These are phyloP conservation scores for Paratrypauchen microcephalus DNA, from an alignment of 2,797 vertebrate genomes.

Conservation along the genomic window DNA sequence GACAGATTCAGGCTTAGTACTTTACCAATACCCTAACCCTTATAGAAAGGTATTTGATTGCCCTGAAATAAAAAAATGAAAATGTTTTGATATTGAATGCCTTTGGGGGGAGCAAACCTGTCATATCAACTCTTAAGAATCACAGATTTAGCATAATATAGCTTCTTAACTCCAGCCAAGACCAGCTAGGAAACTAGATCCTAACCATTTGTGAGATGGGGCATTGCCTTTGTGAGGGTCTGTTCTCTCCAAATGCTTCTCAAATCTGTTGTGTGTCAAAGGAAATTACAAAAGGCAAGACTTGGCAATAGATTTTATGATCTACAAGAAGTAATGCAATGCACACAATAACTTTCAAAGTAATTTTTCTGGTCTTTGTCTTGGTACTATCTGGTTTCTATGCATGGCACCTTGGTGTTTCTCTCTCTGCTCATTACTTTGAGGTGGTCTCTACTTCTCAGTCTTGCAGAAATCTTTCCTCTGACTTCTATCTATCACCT, in stretches of 20 bases:
- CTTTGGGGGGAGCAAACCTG: no score
- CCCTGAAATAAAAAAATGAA: no score
- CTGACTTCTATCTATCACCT: conserved; percentile 25
- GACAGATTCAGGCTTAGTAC: no score
- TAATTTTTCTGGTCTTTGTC: conserved; percentile 48
- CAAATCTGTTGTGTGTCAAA: conserved; percentile 3
- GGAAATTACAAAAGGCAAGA: conserved; percentile 17
- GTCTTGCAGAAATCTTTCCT: conserved; percentile 7
- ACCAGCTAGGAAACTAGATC: neutral
- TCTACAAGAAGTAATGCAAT: conserved; percentile 53
- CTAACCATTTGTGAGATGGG: neutral
- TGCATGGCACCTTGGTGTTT: conserved; percentile 46
- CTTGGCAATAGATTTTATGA: conserved; percentile 56
- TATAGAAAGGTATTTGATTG: no score
- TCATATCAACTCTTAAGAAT: no score
- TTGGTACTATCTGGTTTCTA: conserved; percentile 58
- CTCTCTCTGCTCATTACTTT: conserved; percentile 50
- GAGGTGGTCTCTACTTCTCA: conserved; percentile 57
- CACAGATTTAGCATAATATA: no score
- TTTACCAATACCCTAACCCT: no score
- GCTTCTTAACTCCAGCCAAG: neutral
- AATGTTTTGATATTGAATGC: no score
- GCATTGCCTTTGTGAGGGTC: neutral
- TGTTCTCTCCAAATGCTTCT: neutral
- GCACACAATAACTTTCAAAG: conserved; percentile 24